phyloP scores from a whole-genome alignment of 2,113 vertebrate species.

The Phoenicopterus ruber region DNA sequence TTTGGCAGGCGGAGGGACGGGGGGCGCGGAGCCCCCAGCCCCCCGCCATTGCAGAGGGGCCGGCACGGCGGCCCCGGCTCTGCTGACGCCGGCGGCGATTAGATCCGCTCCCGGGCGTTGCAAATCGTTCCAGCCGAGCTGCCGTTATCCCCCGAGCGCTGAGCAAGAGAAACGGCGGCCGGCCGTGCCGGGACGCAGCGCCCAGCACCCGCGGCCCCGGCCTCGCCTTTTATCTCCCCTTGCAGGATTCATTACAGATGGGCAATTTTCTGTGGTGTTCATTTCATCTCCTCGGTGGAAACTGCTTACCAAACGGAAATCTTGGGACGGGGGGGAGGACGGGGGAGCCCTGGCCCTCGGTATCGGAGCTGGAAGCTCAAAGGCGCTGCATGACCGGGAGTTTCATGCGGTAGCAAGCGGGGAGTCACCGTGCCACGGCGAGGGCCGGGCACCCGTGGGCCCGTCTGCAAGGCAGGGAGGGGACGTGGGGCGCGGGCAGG shows the following conservation, averaged over 20 bases:
- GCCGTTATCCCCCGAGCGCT: neutral
- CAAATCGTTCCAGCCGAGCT: neutral
- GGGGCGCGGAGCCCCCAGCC: accelerated
- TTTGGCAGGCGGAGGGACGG: neutral
- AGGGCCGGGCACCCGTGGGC: neutral
- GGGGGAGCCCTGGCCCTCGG: no score
- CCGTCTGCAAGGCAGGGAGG: neutral
- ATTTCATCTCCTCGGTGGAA: conserved; percentile 20
- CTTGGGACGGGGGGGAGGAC: neutral
- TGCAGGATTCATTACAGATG: neutral
- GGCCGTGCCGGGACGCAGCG: accelerated
- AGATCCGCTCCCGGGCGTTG: neutral
- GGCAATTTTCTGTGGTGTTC: neutral
- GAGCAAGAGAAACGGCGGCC: neutral
- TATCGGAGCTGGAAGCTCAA: neutral
- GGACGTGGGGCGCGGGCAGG: accelerated
- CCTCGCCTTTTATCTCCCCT: conserved; percentile 10
- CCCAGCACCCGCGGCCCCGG: neutral
- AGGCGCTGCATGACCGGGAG: neutral
- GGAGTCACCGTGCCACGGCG: accelerated
- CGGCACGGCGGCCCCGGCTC: neutral
- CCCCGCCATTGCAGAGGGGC: neutral
- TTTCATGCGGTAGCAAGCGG: accelerated
- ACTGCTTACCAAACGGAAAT: neutral
- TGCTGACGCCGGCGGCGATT: neutral